These are phyloP conservation scores for Phacellophora camtschatica DNA, from an alignment of 30 jellyfish, hydroid and myxozoan genomes.

Conservation along the genomic window DNA sequence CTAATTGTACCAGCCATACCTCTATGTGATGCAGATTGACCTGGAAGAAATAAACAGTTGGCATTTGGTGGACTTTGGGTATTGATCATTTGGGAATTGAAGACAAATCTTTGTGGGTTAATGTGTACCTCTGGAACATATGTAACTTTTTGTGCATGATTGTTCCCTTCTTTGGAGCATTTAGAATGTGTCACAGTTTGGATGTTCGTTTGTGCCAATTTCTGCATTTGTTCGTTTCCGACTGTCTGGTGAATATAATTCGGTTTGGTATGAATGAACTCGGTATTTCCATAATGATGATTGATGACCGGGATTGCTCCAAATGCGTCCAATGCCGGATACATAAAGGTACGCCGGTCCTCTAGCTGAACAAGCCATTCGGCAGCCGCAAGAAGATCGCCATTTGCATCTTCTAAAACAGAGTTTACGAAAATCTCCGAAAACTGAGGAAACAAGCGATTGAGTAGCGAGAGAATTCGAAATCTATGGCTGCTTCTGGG, in stretches of 20 bases:
- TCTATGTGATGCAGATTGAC: not conserved
- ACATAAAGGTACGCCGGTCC: constrained; percentile 62
- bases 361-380: constrained; percentile 68
- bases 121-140: not conserved
- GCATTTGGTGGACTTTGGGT: constrained; percentile 5
- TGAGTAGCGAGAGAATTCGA: constrained; percentile 14
- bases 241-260: not conserved
- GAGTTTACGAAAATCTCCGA: constrained; percentile 61
- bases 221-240: not conserved
- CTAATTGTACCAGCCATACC: not conserved
- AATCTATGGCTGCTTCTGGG: constrained; percentile 38
- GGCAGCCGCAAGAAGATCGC: constrained; percentile 60
- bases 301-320: constrained; percentile 13
- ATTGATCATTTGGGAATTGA: constrained; percentile 3
- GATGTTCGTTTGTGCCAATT: no score
- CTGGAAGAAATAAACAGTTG: not conserved
- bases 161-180: no score
- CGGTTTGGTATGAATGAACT: not conserved
- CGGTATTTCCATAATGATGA: constrained; percentile 16
- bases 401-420: constrained; percentile 54
- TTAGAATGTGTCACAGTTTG: no score
- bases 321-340: constrained; percentile 51
- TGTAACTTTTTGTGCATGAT: not conserved
- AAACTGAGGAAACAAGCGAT: constrained; percentile 54
- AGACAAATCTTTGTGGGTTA: not conserved